Base-by-base conservation (phyloP, 1,140 invertebrate genomes). In the Ceratitis capitata region DNA sequence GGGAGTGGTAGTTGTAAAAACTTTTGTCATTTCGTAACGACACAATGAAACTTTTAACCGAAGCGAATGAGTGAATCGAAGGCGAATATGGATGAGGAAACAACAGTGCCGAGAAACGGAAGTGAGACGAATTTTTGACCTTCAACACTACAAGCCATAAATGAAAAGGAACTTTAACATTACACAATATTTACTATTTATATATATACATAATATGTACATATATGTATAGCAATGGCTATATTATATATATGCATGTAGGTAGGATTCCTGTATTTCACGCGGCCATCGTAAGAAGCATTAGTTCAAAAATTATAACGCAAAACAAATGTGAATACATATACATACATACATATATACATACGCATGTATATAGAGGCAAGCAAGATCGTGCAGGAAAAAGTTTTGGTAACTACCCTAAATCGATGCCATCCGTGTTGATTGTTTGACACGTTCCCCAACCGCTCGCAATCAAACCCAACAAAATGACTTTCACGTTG, bases 31-130 rank as follows among this genome's bases (percentile, higher is more conserved):
- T 83, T 83, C 19, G 19, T n/a, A 83, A 26, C 26, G 42, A n/a
- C 69, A 45, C 45, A 47, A 78, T 78, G 39, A 47, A 78, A 78
- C 39, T 45, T 83, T 83, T 83, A 83, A 35, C 4, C 19, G 45
- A 83, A 51, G 39, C 19, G 47, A 51, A 83, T 83, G 51, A 10
- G 16, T 83, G 42, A 16, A 23, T 9, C n/a, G 3, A 29, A 23
- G 23, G 9, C n/a, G 51, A 42, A 5, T 9, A 26, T 23, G 39
- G 39, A n/a, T 19, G 16, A 16, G n/a, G 35, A 14, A n/a, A n/a
- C n/a, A n/a, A n/a, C n/a, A n/a, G n/a, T n/a, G n/a, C n/a, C n/a
- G n/a, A n/a, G n/a, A n/a, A n/a, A 7, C 29, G 16, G n/a, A 47
- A 45, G 32, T 78, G 23, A 12, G 39, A n/a, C 39, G 23, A 42